Evolutionary conservation across 2,888 invertebrate species (phyloP).

Genomic region (Lepetodrilus schrolli): DNA sequence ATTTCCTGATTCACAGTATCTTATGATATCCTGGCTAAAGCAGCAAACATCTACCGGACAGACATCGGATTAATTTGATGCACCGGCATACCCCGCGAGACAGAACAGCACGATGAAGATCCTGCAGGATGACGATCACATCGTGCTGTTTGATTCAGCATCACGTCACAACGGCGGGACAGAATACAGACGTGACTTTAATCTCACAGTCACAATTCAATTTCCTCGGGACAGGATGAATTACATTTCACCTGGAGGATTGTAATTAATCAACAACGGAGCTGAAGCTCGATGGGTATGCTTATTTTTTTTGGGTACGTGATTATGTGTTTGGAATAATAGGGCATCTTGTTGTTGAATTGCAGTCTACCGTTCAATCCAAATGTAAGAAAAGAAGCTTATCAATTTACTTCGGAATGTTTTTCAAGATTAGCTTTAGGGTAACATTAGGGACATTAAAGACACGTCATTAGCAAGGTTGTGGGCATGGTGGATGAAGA

Average conservation of each 20-base stretch:
- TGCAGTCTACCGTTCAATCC: background rate
- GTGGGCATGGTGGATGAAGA: too few relatives aligned
- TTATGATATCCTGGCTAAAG: too few relatives aligned
- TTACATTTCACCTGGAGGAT: background rate
- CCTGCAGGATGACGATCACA: too few relatives aligned
- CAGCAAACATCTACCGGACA: too few relatives aligned
- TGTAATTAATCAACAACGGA: background rate
- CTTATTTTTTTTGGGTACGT: background rate
- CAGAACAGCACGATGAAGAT: too few relatives aligned
- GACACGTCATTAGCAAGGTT: too few relatives aligned
- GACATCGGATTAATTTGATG: too few relatives aligned
- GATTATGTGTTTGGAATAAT: background rate
- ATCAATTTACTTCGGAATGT: background rate
- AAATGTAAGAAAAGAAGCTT: background rate
- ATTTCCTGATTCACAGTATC: too few relatives aligned
- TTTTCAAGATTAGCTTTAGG: background rate
- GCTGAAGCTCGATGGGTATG: background rate
- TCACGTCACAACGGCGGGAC: background rate
- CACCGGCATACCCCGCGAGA: too few relatives aligned
- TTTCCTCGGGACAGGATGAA: background rate
- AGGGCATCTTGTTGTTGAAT: background rate
- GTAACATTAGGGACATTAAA: too few relatives aligned
- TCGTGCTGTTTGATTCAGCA: background rate
- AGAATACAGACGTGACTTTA: background rate
- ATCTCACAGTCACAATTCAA: background rate